Evolutionary conservation across 2,797 vertebrate species (phyloP).

Genomic region (Neostethus bicornis): DNA sequence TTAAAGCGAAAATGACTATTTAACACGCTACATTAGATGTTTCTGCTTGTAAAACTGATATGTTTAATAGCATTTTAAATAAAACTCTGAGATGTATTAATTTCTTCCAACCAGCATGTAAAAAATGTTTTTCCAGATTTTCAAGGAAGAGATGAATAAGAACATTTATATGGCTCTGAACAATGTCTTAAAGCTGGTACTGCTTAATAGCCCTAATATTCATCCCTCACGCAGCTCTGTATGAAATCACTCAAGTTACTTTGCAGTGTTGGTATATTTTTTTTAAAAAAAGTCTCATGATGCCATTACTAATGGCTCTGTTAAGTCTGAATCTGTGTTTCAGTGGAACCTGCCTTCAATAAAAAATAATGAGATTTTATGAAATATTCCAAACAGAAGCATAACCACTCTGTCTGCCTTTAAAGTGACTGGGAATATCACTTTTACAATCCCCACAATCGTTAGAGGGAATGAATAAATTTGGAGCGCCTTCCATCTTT

Average conservation of each 20-base stretch:
- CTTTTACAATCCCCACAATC: conserved; percentile 73
- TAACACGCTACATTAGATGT: too few relatives aligned
- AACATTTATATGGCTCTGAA: neutral
- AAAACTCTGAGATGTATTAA: neutral
- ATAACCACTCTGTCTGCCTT: conserved; percentile 64
- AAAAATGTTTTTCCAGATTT: neutral
- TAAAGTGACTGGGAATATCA: conserved; percentile 69
- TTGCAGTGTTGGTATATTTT: conserved; percentile 9
- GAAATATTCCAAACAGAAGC: conserved; percentile 84
- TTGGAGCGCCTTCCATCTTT: conserved; percentile 76
- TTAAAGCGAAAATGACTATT: too few relatives aligned
- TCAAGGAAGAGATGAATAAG: neutral
- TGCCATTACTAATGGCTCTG: conserved; percentile 48
- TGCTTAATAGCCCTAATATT: neutral
- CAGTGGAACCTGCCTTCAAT: conserved; percentile 72
- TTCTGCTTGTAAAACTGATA: too few relatives aligned
- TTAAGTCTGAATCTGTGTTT: conserved; percentile 23
- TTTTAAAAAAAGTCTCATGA: conserved; percentile 40
- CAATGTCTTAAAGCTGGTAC: neutral
- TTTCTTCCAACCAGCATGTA: too few relatives aligned
- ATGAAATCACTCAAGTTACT: neutral
- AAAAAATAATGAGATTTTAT: conserved; percentile 82
- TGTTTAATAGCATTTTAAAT: too few relatives aligned
- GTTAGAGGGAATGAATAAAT: conserved; percentile 72
- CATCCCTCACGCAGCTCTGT: neutral